Evolutionary conservation across 1,140 invertebrate species (phyloP).

Genomic region (Drosophila subpulchrella): DNA sequence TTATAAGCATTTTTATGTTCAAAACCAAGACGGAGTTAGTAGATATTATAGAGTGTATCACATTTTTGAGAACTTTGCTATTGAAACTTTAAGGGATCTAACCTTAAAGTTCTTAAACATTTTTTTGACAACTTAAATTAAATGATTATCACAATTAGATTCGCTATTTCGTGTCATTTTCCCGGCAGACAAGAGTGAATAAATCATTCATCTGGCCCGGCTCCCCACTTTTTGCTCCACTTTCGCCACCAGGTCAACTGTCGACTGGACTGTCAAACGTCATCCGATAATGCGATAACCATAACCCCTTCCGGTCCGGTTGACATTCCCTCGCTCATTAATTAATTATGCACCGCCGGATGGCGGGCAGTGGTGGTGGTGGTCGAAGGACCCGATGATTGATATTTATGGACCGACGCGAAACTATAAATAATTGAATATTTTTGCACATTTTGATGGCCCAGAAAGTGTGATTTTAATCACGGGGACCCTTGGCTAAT

Average conservation of each 20-base stretch:
- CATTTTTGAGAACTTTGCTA: too few species aligned
- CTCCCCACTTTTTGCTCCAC: slow-evolving; percentile 22
- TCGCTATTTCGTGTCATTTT: background rate
- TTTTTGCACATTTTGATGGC: slow-evolving; percentile 16
- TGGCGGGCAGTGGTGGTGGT: slow-evolving; percentile 23
- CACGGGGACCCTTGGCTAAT: slow-evolving; percentile 7
- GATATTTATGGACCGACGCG: slow-evolving; percentile 40
- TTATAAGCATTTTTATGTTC: too few species aligned
- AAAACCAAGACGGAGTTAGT: too few species aligned
- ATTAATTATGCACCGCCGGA: slow-evolving; percentile 66
- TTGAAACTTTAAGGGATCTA: too few species aligned
- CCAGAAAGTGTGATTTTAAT: slow-evolving; percentile 30
- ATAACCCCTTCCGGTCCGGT: slow-evolving; percentile 7
- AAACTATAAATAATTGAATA: slow-evolving; percentile 48
- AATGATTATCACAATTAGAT: slow-evolving; percentile 19
- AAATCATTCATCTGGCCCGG: slow-evolving; percentile 21
- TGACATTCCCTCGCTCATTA: slow-evolving; percentile 24
- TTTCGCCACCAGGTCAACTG: slow-evolving; percentile 40
- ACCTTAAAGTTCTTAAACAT: background rate
- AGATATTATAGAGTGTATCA: too few species aligned
- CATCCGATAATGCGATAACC: slow-evolving; percentile 10
- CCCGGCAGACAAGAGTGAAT: slow-evolving; percentile 6
- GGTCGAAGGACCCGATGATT: slow-evolving; percentile 27
- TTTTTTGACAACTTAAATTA: slow-evolving; percentile 1
- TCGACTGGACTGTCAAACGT: slow-evolving; percentile 20